phyloP scores from a whole-genome alignment of 2,888 invertebrate species.

The Eupithecia subfuscata region DNA sequence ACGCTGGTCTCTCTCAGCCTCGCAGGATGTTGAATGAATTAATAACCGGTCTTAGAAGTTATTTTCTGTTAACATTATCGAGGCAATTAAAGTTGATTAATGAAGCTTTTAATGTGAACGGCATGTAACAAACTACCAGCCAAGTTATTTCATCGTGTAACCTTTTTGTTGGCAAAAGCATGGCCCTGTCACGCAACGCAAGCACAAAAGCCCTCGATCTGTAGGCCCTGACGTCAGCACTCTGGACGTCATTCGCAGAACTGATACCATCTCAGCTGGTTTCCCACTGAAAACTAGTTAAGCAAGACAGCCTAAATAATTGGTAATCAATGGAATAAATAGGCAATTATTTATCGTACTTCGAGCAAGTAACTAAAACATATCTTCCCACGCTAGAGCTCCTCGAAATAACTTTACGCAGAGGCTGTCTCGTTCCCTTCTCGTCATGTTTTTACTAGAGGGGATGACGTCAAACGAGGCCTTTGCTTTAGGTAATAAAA shows the following conservation, averaged over 20 bases:
- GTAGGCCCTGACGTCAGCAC: constrained; percentile 50
- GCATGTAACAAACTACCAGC: constrained; percentile 11
- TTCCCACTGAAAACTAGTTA: constrained; percentile 24
- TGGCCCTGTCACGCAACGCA: constrained; percentile 51
- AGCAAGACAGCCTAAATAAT: neutral
- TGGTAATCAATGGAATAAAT: neutral
- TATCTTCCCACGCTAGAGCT: constrained; percentile 29
- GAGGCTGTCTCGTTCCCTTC: constrained; percentile 28
- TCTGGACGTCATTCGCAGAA: constrained; percentile 43
- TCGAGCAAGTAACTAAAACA: constrained; percentile 17
- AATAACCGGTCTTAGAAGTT: constrained; percentile 33
- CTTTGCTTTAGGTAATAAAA: constrained; percentile 26
- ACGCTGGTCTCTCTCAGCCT: neutral
- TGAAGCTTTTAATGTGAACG: constrained; percentile 28
- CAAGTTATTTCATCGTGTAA: constrained; percentile 27
- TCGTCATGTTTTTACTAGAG: constrained; percentile 29
- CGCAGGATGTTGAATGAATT: constrained; percentile 38
- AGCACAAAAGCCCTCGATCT: constrained; percentile 39
- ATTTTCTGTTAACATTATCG: constrained; percentile 34
- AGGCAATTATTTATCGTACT: constrained; percentile 17
- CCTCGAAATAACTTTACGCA: constrained; percentile 28
- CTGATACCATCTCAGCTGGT: constrained; percentile 33
- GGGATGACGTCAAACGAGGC: constrained; percentile 34
- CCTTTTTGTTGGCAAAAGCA: constrained; percentile 31
- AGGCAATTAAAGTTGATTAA: constrained; percentile 26